These are phyloP conservation scores for Cotesia congregata DNA, from an alignment of 2,888 invertebrate species.

Conservation along the genomic window DNA sequence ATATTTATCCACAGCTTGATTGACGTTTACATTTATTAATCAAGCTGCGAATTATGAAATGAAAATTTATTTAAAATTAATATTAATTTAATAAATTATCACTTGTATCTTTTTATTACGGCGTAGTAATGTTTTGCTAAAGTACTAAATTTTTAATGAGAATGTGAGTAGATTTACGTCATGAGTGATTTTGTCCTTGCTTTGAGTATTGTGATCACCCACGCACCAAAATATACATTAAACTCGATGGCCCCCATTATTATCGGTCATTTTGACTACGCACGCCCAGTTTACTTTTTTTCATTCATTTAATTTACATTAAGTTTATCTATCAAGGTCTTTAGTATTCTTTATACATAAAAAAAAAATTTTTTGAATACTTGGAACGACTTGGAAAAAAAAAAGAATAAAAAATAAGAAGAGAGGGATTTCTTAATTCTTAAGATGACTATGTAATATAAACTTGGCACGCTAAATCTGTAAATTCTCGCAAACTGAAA, in stretches of 20 bases:
- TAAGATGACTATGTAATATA: background rate
- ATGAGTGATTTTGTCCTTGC: conserved; percentile 34
- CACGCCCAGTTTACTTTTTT: background rate
- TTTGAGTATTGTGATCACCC: conserved; percentile 25
- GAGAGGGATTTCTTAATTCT: too few species aligned
- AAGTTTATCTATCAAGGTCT: background rate
- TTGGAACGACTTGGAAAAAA: background rate
- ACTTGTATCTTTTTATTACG: background rate
- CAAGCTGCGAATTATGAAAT: background rate
- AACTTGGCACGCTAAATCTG: background rate
- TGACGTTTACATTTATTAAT: background rate
- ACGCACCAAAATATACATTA: conserved; percentile 23
- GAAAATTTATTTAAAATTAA: background rate
- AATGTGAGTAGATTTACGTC: conserved; percentile 27
- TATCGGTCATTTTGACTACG: conserved; percentile 8
- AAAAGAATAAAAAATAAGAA: background rate
- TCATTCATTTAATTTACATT: background rate
- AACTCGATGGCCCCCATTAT: background rate
- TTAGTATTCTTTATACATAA: background rate
- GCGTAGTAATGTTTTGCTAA: conserved; percentile 16
- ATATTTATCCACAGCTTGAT: background rate
- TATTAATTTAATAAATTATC: background rate
- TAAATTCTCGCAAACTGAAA: background rate
- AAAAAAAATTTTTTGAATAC: background rate
- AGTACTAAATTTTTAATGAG: conserved; percentile 21